Base-by-base conservation (phyloP, 2,113 vertebrate genomes). In the Vombatus ursinus region DNA sequence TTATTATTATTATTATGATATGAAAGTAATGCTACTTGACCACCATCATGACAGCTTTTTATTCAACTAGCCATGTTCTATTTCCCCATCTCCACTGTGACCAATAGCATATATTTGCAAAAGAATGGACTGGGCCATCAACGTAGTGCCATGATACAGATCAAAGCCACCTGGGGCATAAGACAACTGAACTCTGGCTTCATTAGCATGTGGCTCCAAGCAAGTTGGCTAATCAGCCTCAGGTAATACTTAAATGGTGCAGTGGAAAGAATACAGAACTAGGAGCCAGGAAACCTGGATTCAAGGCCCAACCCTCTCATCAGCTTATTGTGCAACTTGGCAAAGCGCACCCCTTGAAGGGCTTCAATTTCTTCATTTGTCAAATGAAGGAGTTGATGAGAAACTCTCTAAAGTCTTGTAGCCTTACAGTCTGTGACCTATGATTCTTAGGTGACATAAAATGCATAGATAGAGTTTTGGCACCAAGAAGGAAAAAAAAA, bases 191-290 rank as follows among this genome's bases (percentile, higher is more conserved):
- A 49, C 50, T 92, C 89, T 37, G n/a, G 92, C 10, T 26, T 92
- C 50, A 93, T 93, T 91, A 95, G 90, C 90, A 24, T 31, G 84
- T 44, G 19, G 48, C 50, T 95, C 24, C 52, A 92, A 24, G 92
- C 92, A 94, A 77, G 51, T 96, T 94, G 90, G 94, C 92, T 95
- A 44, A 89, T 94, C 25, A 94, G 92, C 95, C 77, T 90, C 53
- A 57, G 37, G 68, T 84, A 89, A 25, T 49, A 37, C 51, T 91
- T 91, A 95, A 51, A 53, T 84, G n/a, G 37, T 44, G 19, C 68
- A 49, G 19, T n/a, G 57, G 90, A 93, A 89, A 50, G 8, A 23
- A 84, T 44, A 44, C n/a, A 23, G 68, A 44, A n/a, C 50, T 47
- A 12, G 68, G 52, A 89, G 23, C 51, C 31, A 16, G 50, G 90